Conservation (phyloP, 2,888 invertebrate species). For the Melinaea menophilus region DNA sequence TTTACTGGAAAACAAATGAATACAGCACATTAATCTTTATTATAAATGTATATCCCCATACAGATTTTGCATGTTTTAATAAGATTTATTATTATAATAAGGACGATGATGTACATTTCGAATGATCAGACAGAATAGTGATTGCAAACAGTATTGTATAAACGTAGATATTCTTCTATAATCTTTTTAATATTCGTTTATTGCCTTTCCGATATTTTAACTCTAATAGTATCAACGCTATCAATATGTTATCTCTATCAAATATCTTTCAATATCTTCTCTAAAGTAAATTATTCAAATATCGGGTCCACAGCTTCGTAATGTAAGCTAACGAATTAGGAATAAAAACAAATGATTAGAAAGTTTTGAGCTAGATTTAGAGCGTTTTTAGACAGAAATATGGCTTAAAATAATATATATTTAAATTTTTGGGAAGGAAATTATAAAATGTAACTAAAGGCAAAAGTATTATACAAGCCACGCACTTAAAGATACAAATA, state of each 20-base stretch:
- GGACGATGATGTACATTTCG: conserved; percentile 30
- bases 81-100: conserved; percentile 4
- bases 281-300: conserved; percentile 28
- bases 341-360: conserved; percentile 39
- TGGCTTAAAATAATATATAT: conserved; percentile 2
- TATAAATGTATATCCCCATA: conserved; percentile 1
- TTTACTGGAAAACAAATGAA: conserved; percentile 1
- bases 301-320: conserved; percentile 67
- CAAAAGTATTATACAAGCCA: too few relatives aligned
- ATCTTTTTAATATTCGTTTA: conserved; percentile 15
- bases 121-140: conserved; percentile 38
- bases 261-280: conserved; percentile 10
- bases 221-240: conserved; percentile 1
- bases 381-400: conserved; percentile 6
- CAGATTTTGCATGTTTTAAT: conserved; percentile 13
- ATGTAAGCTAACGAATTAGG: conserved; percentile 66
- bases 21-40: conserved; percentile 1
- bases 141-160: conserved; percentile 36
- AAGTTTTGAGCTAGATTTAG: conserved; percentile 21
- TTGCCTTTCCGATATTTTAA: background rate
- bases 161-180: conserved; percentile 31
- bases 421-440: background rate
- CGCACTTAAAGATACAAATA: background rate
- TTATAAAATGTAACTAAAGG: background rate
- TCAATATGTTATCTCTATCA: background rate